Percentiles rank a stretch among this genome's conserved stretches.
These are phyloP conservation scores for Neoitamus cyanurus DNA, from an alignment of 2,888 invertebrate species.

Conservation along the genomic window DNA sequence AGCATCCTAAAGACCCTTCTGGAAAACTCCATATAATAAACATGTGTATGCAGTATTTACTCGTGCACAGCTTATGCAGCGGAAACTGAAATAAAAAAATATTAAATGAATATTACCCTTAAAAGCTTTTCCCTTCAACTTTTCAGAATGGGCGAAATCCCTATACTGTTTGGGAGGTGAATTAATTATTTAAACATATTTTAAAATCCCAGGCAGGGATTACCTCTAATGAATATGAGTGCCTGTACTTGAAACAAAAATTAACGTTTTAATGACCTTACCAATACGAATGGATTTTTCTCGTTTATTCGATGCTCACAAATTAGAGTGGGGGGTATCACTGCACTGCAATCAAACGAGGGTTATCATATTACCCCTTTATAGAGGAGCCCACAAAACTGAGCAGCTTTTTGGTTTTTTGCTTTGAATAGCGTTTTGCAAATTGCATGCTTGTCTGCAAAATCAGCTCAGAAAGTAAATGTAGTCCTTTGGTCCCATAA, in stretches of 20 bases:
- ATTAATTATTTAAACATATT: not conserved
- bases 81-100: no score
- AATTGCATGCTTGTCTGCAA: not conserved
- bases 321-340: not conserved
- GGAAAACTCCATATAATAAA: no score
- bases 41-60: no score
- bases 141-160: not conserved
- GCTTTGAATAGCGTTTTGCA: not conserved
- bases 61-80: no score
- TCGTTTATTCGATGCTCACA: not conserved
- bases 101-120: not conserved
- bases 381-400: not conserved
- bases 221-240: not conserved
- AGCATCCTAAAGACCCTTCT: no score
- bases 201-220: not conserved
- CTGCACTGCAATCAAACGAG: not conserved
- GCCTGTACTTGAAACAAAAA: not conserved
- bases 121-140: not conserved
- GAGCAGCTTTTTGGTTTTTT: not conserved
- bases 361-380: not conserved
- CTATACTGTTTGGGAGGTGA: not conserved
- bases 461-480: constrained; percentile 24
- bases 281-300: not conserved
- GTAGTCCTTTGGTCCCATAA: constrained; percentile 4
- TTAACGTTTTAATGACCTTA: not conserved